Percentiles rank a stretch among this genome's conserved stretches.
These are phyloP conservation scores for Ectemnius continuus DNA, from an alignment of 2,888 invertebrate genomes.

Conservation along the genomic window DNA sequence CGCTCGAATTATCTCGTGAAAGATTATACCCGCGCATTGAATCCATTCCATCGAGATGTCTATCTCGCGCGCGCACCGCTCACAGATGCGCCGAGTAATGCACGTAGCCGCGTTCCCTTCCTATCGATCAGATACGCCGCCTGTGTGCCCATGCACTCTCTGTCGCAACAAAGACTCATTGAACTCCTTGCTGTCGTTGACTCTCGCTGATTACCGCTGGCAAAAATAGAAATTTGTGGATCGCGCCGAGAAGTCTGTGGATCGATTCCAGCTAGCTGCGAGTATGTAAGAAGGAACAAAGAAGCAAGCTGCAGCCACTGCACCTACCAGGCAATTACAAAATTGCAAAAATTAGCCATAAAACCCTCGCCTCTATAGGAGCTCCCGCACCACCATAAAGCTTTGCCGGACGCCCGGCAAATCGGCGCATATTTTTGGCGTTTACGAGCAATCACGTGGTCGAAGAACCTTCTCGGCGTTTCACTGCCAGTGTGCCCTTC, in stretches of 20 bases:
- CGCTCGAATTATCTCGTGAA: constrained; percentile 1
- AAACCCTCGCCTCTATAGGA: constrained; percentile 65
- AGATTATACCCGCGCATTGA: constrained; percentile 7
- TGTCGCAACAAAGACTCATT: background rate
- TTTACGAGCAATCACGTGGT: constrained; percentile 77
- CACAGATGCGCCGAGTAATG: constrained; percentile 2
- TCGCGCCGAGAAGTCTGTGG: background rate
- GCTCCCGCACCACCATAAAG: constrained; percentile 67
- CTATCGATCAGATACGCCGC: constrained; percentile 8
- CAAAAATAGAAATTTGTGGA: too few relatives aligned
- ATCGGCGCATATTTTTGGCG: constrained; percentile 76
- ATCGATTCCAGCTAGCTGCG: background rate
- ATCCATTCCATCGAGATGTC: constrained; percentile 3
- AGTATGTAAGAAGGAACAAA: background rate
- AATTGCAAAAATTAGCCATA: constrained; percentile 75
- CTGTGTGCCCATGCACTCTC: background rate
- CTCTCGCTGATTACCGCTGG: background rate
- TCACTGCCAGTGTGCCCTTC: constrained; percentile 22
- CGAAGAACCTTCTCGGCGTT: constrained; percentile 45
- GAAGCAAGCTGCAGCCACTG: constrained; percentile 42
- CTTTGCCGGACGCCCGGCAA: constrained; percentile 66
- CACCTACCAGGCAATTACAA: constrained; percentile 68
- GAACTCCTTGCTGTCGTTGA: background rate
- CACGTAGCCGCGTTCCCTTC: background rate
- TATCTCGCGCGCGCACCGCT: background rate